Evolutionary conservation across 2,797 vertebrate species (phyloP).

Genomic region (Lacerta agilis): DNA sequence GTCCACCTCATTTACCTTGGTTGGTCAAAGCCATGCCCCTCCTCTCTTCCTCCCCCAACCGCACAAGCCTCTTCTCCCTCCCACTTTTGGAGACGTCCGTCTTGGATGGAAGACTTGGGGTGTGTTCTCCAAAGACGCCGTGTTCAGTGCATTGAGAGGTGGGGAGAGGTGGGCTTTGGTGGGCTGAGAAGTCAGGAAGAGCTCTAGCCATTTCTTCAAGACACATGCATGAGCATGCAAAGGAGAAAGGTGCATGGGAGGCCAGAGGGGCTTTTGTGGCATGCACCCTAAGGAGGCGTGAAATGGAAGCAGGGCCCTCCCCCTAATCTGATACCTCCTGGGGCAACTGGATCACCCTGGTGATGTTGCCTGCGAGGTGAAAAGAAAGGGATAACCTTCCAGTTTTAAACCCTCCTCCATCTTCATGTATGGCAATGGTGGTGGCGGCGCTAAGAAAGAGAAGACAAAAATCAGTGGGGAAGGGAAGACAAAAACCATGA

Average conservation of each 20-base stretch:
- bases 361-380: neutral
- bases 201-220: conserved; percentile 8
- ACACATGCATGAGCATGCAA: conserved; percentile 24
- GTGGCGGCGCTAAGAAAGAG: neutral
- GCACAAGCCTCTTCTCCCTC: conserved; percentile 20
- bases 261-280: conserved; percentile 42
- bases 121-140: conserved; percentile 54
- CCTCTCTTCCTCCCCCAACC: conserved; percentile 43
- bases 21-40: conserved; percentile 68
- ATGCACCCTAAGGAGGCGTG: conserved; percentile 56
- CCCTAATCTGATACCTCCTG: neutral
- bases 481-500: neutral
- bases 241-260: neutral
- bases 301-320: neutral
- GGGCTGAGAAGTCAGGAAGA: neutral
- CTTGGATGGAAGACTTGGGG: conserved; percentile 9
- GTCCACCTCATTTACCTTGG: conserved; percentile 52
- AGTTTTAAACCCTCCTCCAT: neutral
- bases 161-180: neutral
- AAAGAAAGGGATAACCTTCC: neutral
- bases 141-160: conserved; percentile 38
- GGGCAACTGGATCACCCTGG: neutral
- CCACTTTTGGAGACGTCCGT: neutral
- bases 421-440: neutral
- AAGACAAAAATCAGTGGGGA: neutral